Base-by-base conservation (phyloP, 2,797 vertebrate species). In the Sebastes oblongus region DNA sequence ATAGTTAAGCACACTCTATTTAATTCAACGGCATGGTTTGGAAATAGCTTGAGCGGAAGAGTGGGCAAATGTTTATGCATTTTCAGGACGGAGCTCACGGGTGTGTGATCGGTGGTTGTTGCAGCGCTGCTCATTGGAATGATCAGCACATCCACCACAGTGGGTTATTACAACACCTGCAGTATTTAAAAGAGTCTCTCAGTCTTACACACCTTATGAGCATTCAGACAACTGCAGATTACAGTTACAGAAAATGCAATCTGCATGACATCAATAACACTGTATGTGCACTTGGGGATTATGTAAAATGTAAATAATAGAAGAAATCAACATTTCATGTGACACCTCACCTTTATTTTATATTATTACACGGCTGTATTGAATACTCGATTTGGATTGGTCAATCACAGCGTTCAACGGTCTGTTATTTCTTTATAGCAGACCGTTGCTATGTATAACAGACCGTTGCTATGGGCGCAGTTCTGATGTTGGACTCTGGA, bases 1-100 rank as follows among this genome's bases (percentile, higher is more conserved):
- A 64, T 30, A 22, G 52, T 75, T 62, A 59, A 88, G 81, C 77
- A 79, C 84, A 66, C 86, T 77, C 72, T 39, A 69, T 91, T 89
- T 85, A 79, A 83, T 82, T 82, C 67, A 84, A 42, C 55, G 58
- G 72, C 70, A 42, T 52, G 64, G 30, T 71, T 89, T 72, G 60
- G 29, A 83, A 86, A 75, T 0, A 65, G 75, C 72, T 87, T 58
- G 60, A 72, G 81, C 68, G 64, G 82, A 89, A 83, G 75, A 87
- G 77, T 77, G 80, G 74, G 77, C 34, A 77, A 81, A 79, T 80
- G 82, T 77, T 86, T 29, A 58, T 66, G 46, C 52, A 66, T 80
- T 74, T 74, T 83, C 61, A 77, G 80, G 32, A 59, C 16, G 55
- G 8, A 66, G 77, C 29, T 67, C 27, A 59, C 6, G 29, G 52